phyloP scores from a whole-genome alignment of 2,797 vertebrate genomes.

The Falco novaeseelandiae region DNA sequence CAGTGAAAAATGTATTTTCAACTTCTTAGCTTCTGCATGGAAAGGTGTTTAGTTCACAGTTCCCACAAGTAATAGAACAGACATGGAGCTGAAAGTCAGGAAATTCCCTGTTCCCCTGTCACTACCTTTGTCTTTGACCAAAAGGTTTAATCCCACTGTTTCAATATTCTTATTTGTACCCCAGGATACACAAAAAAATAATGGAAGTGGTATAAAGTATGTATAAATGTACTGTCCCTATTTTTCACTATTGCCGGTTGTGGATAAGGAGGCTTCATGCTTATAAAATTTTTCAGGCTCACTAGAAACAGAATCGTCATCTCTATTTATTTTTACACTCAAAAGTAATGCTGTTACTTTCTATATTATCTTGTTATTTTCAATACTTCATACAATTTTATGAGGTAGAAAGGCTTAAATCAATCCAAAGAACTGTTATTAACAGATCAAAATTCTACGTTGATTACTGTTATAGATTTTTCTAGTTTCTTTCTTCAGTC shows the following conservation, averaged over 20 bases:
- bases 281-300: background rate
- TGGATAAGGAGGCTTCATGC: background rate
- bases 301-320: background rate
- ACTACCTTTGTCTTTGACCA: background rate
- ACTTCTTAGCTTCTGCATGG: background rate
- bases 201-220: background rate
- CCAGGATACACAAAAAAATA: background rate
- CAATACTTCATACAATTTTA: background rate
- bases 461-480: slow-evolving; percentile 3
- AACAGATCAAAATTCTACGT: background rate
- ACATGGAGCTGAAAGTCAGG: background rate
- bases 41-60: background rate
- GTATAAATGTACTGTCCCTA: background rate
- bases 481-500: background rate
- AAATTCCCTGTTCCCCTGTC: background rate
- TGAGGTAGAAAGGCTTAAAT: background rate
- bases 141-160: background rate
- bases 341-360: background rate
- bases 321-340: background rate
- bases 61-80: background rate
- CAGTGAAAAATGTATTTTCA: background rate
- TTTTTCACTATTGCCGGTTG: background rate
- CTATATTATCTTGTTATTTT: background rate
- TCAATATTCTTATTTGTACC: background rate
- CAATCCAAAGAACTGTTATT: background rate